Evolutionary conservation across 2,113 vertebrate species (phyloP), one percentile per base, ranked within the genome.

Genomic region (Manacus vitellinus): DNA sequence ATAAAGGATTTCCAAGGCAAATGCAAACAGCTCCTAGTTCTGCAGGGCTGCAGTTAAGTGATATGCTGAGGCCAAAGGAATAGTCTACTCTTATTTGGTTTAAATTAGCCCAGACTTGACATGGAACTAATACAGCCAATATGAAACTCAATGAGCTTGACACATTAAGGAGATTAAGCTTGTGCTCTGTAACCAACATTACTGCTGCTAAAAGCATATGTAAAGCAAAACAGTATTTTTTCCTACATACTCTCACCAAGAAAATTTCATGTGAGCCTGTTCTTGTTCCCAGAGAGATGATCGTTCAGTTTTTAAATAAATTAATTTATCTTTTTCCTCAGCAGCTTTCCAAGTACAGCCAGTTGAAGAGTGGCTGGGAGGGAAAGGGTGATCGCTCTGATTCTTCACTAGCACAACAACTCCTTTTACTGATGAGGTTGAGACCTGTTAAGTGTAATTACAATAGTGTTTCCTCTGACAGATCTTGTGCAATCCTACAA

Each of bases 331-430:
- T 2, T 90, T 78, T 37, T 79, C 90, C 22, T 33, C 37, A 20
- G 87, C 27, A 65, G 43, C 78, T 43, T 72, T 82, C 67, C 41
- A 37, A 59, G 31, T 8, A 52, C 1, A n/a, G 30, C 20, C 56
- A 59, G 47, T 4, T n/a, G 71, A 44, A 63, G 77, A 15, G 8
- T 12, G 49, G 59, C 33, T 30, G 46, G 62, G 33, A 49, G 47
- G 14, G 3, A 58, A 39, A 65, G n/a, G 14, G 5, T 20, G 79
- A 39, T 88, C 62, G 1, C 25, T 37, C 13, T 24, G 89, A 54
- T 61, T 92, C 97, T 98, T 99, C 63, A 99, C 89, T 82, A 99
- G 95, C 39, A 99, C 44, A 73, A 98, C 97, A 52, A 99, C 83
- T 81, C 99, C 99, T 97, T 98, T 98, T 24, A 98, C 98, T 65